Base-by-base conservation (phyloP, 2,113 vertebrate species). In the Notechis scutatus region DNA sequence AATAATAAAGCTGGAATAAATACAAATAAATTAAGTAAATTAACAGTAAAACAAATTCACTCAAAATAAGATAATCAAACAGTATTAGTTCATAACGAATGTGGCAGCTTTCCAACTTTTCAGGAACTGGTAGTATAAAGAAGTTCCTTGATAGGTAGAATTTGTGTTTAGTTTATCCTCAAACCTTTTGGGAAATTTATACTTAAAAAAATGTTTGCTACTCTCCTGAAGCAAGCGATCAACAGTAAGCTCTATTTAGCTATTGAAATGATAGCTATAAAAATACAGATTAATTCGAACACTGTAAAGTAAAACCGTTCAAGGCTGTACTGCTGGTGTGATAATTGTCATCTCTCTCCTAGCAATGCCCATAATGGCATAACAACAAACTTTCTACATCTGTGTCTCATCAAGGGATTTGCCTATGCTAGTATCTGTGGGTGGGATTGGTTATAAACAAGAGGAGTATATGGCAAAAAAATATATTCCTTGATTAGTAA, bases 361-460 rank as follows among this genome's bases (percentile, higher is more conserved):
- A 54, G 24, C 61, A 88, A 61, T n/a, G 9, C 34, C 47, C 20
- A 0, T 54, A 61, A 52, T 15, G 11, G 34, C 59, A 59, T 57
- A 50, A 42, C 59, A 92, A 52, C 89, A 61, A 0, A 1, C 50
- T 52, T 24, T 26, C 39, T 91, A 81, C 86, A 26, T 54, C 86
- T 61, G 92, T 86, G 92, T 85, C 81, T 69, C 86, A 55, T 0
- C 64, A 0, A 39, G 94, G 92, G 92, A 92, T 87, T 29, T 18
- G 0, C 4, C 15, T 55, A 2, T 56, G 39, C 0, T 21, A 50
- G 23, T 59, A 64, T 91, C 92, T 91, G 86, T 47, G 64, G 5
- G 10, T 69, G 56, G 55, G 56, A 42, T 23, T 86, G 74, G 81
- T 59, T 90, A 90, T 64, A 90, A 93, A 93, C 92, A 90, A 85